phyloP scores from a whole-genome alignment of 2,888 invertebrate species.

The Polydrusus pterygomalis region DNA sequence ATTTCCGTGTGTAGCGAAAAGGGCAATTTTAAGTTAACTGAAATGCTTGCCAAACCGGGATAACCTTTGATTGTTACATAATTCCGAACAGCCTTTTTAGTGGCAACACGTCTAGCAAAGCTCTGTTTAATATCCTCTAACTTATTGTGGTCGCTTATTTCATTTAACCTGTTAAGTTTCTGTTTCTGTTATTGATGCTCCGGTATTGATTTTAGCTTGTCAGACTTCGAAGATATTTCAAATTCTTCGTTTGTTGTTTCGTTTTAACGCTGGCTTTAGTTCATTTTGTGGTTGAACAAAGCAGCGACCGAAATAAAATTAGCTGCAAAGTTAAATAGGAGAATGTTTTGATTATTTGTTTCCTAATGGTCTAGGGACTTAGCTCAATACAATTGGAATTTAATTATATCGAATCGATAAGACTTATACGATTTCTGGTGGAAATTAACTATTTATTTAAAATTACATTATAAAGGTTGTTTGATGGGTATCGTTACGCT shows the following conservation, averaged over 20 bases:
- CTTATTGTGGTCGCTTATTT: constrained; percentile 55
- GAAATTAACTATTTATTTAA: no score
- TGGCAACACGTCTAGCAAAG: constrained; percentile 45
- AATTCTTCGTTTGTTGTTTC: constrained; percentile 56
- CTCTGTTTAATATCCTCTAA: constrained; percentile 46
- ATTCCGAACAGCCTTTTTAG: constrained; percentile 46
- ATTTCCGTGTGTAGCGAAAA: constrained; percentile 30
- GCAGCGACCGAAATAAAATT: constrained; percentile 49
- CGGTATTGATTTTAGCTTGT: constrained; percentile 54
- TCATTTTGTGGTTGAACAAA: constrained; percentile 51
- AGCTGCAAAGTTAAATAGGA: constrained; percentile 49
- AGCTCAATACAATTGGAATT: constrained; percentile 11
- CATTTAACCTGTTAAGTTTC: constrained; percentile 56
- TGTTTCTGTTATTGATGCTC: constrained; percentile 56
- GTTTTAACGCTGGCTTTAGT: constrained; percentile 52
- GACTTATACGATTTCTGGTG: no score
- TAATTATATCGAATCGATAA: constrained; percentile 1
- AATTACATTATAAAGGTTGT: no score
- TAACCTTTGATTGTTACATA: constrained; percentile 51
- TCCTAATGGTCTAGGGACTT: constrained; percentile 38
- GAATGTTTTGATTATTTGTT: constrained; percentile 52
- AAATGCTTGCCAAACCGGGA: constrained; percentile 32
- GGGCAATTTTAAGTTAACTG: constrained; percentile 41
- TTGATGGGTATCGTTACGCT: no score
- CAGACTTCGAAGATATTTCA: constrained; percentile 56